phyloP scores from a whole-genome alignment of 2,888 invertebrate species.

The Troides aeacus region DNA sequence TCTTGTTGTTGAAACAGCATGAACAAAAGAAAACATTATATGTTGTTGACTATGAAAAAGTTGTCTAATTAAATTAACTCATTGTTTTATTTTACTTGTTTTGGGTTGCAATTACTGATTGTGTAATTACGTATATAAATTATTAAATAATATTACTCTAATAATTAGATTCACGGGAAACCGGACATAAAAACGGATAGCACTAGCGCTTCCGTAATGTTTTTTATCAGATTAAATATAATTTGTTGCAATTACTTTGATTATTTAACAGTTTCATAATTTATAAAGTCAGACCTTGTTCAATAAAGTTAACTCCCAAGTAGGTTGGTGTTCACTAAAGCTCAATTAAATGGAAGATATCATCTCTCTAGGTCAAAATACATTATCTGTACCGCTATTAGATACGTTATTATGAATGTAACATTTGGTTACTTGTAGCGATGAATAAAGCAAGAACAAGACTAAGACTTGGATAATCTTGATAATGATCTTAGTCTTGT shows the following conservation, averaged over 20 bases:
- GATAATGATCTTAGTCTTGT: no score
- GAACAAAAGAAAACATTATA: no score
- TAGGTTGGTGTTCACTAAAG: constrained; percentile 50
- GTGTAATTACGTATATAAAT: background rate
- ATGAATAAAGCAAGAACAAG: background rate
- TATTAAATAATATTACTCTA: background rate
- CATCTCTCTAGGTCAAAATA: constrained; percentile 73
- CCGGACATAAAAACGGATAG: constrained; percentile 47
- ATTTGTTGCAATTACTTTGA: constrained; percentile 12
- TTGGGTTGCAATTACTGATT: no score
- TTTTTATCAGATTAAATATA: constrained; percentile 22
- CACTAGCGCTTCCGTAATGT: constrained; percentile 40
- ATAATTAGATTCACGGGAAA: constrained; percentile 7
- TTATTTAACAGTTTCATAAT: constrained; percentile 8
- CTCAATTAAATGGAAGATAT: constrained; percentile 59
- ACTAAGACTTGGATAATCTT: no score
- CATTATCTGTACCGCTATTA: constrained; percentile 43
- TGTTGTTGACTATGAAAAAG: no score
- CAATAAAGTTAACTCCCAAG: constrained; percentile 50
- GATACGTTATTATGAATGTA: constrained; percentile 23
- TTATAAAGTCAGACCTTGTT: constrained; percentile 45
- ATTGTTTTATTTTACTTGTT: no score
- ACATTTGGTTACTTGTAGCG: background rate
- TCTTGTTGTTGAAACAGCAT: no score
- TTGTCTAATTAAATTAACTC: no score